A percentile compares a stretch with the other conserved stretches of the same genome.
These are phyloP conservation scores for Apostichopus leukothele DNA, from an alignment of 53 echinoderm and acorn worm genomes.

Conservation along the genomic window DNA sequence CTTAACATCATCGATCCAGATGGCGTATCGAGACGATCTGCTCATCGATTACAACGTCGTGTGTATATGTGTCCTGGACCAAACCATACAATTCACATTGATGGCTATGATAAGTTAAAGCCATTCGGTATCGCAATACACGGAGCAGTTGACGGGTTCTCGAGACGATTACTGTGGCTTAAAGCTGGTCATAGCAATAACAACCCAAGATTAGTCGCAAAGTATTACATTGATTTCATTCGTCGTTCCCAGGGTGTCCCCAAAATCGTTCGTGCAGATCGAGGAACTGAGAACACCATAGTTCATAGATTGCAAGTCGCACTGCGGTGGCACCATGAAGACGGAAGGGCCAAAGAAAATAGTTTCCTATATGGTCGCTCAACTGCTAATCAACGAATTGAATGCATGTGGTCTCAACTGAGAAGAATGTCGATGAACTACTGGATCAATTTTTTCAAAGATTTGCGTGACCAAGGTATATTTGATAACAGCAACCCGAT, in stretches of 20 bases:
- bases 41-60: constrained; percentile 44
- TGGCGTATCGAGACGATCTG: constrained; percentile 33
- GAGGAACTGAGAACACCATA: constrained; percentile 46
- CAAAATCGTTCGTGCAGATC: constrained; percentile 45
- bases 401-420: constrained; percentile 34
- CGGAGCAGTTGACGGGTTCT: constrained; percentile 59
- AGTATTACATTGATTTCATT: constrained; percentile 44
- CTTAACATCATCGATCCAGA: constrained; percentile 34
- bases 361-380: constrained; percentile 53
- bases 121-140: constrained; percentile 55
- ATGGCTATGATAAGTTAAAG: constrained; percentile 63
- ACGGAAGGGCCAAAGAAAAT: constrained; percentile 4
- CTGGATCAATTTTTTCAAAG: constrained; percentile 51
- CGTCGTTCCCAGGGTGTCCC: constrained; percentile 34
- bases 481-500: constrained; percentile 44
- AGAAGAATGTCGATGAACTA: not conserved
- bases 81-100: constrained; percentile 53
- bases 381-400: constrained; percentile 48
- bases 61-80: constrained; percentile 52
- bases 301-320: constrained; percentile 40
- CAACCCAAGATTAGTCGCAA: constrained; percentile 35
- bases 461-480: constrained; percentile 39
- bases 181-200: constrained; percentile 52
- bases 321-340: constrained; percentile 33
- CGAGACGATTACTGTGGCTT: constrained; percentile 50